Conservation (phyloP, 2,888 invertebrate species). For the Stegana nigrithorax region DNA sequence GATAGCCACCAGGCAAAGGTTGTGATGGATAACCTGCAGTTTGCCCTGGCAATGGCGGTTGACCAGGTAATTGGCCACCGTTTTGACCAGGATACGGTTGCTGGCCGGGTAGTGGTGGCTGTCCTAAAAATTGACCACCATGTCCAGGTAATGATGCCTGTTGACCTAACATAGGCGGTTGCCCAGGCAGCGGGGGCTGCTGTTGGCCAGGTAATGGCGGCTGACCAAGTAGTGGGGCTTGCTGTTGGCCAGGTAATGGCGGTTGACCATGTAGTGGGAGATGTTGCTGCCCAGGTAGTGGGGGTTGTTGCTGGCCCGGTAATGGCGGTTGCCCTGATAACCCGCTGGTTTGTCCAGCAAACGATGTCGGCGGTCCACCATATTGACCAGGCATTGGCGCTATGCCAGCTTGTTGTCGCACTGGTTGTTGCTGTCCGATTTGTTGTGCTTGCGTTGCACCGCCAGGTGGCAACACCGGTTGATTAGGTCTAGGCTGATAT, state of each 20-base stretch:
- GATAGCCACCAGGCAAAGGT: constrained; percentile 44
- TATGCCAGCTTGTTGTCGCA: constrained; percentile 21
- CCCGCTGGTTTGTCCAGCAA: constrained; percentile 13
- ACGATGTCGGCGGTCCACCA: constrained; percentile 13
- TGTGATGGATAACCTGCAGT: constrained; percentile 54
- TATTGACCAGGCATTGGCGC: constrained; percentile 20
- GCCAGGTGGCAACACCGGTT: constrained; percentile 10
- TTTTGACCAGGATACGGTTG: constrained; percentile 55
- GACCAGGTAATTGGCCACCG: constrained; percentile 50
- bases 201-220: constrained; percentile 24
- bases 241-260: constrained; percentile 31
- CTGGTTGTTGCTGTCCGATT: neutral
- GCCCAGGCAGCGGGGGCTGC: constrained; percentile 23
- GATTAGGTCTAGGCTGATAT: neutral
- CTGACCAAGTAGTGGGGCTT: constrained; percentile 39
- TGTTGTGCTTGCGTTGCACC: constrained; percentile 2
- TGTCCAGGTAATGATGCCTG: constrained; percentile 55
- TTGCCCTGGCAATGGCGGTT: constrained; percentile 39
- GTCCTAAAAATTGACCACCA: constrained; percentile 46
- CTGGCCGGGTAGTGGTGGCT: constrained; percentile 49
- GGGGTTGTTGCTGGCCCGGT: constrained; percentile 42
- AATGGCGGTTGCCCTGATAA: constrained; percentile 22
- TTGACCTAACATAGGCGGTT: constrained; percentile 35
- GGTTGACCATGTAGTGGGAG: constrained; percentile 28
- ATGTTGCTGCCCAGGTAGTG: constrained; percentile 32